Percentiles rank a stretch among this genome's conserved stretches.
Conservation (phyloP, 1,140 invertebrate genomes). For the Aplysia californica region DNA sequence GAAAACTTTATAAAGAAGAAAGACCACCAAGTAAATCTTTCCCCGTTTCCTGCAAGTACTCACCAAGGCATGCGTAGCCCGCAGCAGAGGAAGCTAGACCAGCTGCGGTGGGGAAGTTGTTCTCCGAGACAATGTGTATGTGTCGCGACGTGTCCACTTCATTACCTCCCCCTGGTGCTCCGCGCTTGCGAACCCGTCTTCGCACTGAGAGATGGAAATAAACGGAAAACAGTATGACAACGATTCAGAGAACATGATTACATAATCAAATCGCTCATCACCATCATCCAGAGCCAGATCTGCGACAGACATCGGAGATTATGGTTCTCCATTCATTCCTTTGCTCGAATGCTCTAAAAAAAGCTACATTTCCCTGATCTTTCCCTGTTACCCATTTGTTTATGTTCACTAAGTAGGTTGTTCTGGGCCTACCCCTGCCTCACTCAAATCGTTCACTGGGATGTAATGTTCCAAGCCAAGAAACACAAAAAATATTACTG, state of each 20-base stretch:
- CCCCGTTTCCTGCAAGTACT: background rate
- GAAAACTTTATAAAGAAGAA: no score
- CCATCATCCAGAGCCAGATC: background rate
- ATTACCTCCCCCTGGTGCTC: constrained; percentile 1
- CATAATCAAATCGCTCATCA: background rate
- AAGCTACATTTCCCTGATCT: no score
- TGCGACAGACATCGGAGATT: background rate
- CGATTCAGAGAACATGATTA: background rate
- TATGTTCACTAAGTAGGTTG: no score
- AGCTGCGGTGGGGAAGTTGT: constrained; percentile 99
- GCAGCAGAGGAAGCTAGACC: constrained; percentile 98
- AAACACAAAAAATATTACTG: background rate
- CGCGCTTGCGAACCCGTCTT: constrained; percentile 41
- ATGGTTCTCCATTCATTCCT: no score
- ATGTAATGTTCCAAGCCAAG: no score
- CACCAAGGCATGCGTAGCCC: constrained; percentile 83
- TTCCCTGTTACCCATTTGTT: no score
- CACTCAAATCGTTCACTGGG: no score
- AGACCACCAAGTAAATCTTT: no score
- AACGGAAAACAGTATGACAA: background rate
- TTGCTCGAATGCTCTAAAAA: no score
- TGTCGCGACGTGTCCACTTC: constrained; percentile 35
- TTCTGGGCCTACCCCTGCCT: no score
- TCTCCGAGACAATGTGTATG: constrained; percentile 90
- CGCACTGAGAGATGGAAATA: constrained; percentile 51